Base-by-base conservation (phyloP, 2,888 invertebrate species). In the Tortrix viridana region DNA sequence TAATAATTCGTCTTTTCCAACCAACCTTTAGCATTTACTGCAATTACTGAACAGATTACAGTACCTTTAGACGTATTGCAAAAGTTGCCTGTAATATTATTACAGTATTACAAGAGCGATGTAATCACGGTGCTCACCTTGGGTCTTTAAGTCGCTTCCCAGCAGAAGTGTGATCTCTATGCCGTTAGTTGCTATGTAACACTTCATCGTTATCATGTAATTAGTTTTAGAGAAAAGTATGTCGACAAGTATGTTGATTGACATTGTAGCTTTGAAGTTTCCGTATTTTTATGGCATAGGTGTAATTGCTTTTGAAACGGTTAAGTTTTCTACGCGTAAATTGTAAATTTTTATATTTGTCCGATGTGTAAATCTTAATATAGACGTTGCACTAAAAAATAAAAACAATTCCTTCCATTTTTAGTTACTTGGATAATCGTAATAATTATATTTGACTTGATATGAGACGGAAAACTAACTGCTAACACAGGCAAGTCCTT, bases 31-130 rank as follows among this genome's bases (percentile, higher is more conserved):
- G 32, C 26, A 50, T 19, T 50, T 37, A 50, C 12, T 32, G 18
- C 32, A 32, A 50, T 50, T 50, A 50, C 52, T 23, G 38, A 23
- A 48, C 41, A 41, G 18, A 48, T 38, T 47, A 48, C 12, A 18
- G 56, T 37, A 14, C 19, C 18, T 47, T 37, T 23, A 43, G 26
- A 54, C 22, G 18, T 32, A 32, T 20, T 32, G 20, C 48, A 49
- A 56, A 43, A 37, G 32, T 38, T 37, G 6, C 32, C 50, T 46
- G 49, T 61, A 50, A 56, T 23, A 50, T 46, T 60, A 48, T 54
- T 46, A 60, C 52, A 46, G 46, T 52, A 44, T 60, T 38, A 62
- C 56, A 62, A 57, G 18, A 53, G 58, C 48, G 57, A 63, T 63
- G 53, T 48, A 58, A 58, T 63, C 57, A 52, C 0, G 20, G 22